Evolutionary conservation across 2,888 invertebrate species (phyloP), one percentile per base, ranked within the genome.

Genomic region (Harpagoxenus sublaevis): DNA sequence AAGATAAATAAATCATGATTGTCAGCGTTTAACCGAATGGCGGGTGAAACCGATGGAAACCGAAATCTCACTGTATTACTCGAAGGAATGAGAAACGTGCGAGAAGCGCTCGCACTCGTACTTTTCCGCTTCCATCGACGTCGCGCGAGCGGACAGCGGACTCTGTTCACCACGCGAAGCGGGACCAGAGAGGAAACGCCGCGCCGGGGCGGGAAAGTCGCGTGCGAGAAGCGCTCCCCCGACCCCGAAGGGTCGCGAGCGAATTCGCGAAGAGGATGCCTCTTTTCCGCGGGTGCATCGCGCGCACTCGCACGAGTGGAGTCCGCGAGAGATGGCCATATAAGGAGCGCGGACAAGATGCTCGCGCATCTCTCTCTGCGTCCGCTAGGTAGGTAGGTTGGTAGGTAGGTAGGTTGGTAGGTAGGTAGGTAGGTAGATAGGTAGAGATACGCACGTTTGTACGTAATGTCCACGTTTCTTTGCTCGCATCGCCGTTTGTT

Each of bases 311-410:
- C 75, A 66, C 91, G 91, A 92, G 92, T 91, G 91, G 86, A 91
- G 89, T 89, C 92, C 89, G 92, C 92, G 90, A 66, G 91, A 91
- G 94, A 94, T 94, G 92, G 87, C 94, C 94, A 92, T 94, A 94
- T 94, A 94, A 94, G 94, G 94, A 92, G 94, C 94, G 94, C 94
- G 94, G 92, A 92, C 93, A 94, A 94, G 73, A 73, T 68, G 93
- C 93, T 94, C 89, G 91, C 91, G 93, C 93, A 94, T 94, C 94
- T 94, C 93, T 92, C 90, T 91, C 15, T 68, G 48, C 28, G 91
- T 92, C 91, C 91, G 92, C 90, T 92, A 83, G 90, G 86, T 84
- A 82, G 79, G 84, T 81, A 73, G 84, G 65, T 83, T 77, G 84
- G 55, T 86, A 70, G 65, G 65, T 87, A 60, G 85, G 83, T 88